Evolutionary conservation across 2,888 invertebrate genomes (phyloP), one percentile per base, ranked within the genome.

Genomic region (Meganola albula): DNA sequence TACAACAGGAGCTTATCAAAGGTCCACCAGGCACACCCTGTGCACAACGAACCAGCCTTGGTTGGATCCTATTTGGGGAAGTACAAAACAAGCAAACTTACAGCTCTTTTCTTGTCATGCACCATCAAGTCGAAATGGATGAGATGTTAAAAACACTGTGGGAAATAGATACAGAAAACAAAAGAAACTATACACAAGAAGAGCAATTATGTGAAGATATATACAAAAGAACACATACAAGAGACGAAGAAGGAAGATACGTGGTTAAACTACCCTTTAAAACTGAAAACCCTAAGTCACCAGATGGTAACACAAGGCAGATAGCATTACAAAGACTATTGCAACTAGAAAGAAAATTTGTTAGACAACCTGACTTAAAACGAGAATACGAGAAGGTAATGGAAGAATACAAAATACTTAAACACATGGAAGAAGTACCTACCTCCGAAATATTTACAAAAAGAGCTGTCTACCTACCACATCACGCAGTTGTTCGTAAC

Each of bases 141-240:
- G 37, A 45, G 27, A 29, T 45, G 29, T 26, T 47, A 0, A 40
- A 40, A 26, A n/a, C 26, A 21, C 48, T 53, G 16, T 49, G 49
- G 49, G 49, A 53, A 12, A 43, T 46, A 20, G 48, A 53, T n/a
- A 43, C 44, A 48, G 27, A 13, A n/a, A n/a, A 42, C 11, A 21
- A 39, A 34, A 37, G 36, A 32, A 23, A 16, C 0, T 24, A 44
- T 24, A 34, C 42, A 10, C 12, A 37, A 3, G n/a, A 40, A 34
- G 43, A 48, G 12, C 18, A n/a, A 31, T 26, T 38, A 40, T 49
- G 48, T 33, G 44, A 49, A 43, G 37, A 46, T 18, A 34, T 43
- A 12, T 53, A 24, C 12, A 39, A 44, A 24, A 14, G 14, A 12
- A 49, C 20, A n/a, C 20, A 20, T n/a, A 20, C 20, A n/a, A 7